phyloP scores from a whole-genome alignment of 2,888 invertebrate genomes.

The Drosophila pseudotakahashii region DNA sequence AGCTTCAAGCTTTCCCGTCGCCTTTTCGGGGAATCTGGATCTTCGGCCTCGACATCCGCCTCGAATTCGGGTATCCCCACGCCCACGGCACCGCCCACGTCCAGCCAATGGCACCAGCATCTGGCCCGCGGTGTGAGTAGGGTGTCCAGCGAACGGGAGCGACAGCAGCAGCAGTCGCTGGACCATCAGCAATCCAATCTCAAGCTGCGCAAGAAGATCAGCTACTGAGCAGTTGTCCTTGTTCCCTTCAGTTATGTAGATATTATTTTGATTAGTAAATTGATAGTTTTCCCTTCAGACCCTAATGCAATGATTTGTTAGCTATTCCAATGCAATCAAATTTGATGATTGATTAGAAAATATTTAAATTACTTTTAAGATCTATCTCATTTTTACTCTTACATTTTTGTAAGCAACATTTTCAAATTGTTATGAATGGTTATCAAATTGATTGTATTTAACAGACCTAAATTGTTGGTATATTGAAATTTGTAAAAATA shows the following conservation, averaged over 20 bases:
- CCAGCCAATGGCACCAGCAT: conserved; percentile 58
- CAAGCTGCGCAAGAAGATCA: conserved; percentile 84
- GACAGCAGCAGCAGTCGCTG: conserved; percentile 49
- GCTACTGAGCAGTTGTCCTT: conserved; percentile 67
- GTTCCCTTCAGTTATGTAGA: conserved; percentile 8
- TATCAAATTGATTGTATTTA: neutral
- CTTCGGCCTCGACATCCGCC: conserved; percentile 75
- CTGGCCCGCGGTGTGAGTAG: conserved; percentile 37
- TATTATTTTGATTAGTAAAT: conserved; percentile 24
- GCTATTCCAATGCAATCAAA: conserved; percentile 11
- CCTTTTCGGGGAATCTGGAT: conserved; percentile 60
- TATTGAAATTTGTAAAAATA: neutral
- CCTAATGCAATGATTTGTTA: conserved; percentile 4
- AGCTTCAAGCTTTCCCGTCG: conserved; percentile 68
- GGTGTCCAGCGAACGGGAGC: conserved; percentile 37
- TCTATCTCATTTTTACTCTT: neutral
- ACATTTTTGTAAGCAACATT: neutral
- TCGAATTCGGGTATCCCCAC: conserved; percentile 80
- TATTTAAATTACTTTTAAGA: neutral
- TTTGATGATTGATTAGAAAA: neutral
- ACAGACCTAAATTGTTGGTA: neutral
- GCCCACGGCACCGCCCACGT: conserved; percentile 70
- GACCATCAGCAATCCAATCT: conserved; percentile 73
- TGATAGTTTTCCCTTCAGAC: neutral
- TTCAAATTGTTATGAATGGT: conserved; percentile 3